phyloP scores from a whole-genome alignment of 2,888 invertebrate species.

The Athripsodes cinereus region DNA sequence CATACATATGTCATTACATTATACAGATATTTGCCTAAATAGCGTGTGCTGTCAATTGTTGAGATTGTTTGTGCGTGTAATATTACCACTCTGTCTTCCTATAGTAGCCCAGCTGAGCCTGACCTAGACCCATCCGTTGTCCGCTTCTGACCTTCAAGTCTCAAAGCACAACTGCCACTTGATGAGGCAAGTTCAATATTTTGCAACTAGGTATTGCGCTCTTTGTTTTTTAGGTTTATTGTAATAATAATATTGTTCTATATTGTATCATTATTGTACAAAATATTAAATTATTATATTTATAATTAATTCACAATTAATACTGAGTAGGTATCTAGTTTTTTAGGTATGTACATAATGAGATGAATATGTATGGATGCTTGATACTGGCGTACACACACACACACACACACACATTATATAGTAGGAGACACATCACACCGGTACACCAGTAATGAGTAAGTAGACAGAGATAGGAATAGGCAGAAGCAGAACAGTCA shows the following conservation, averaged over 20 bases:
- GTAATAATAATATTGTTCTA: conserved; percentile 14
- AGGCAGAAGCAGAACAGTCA: too few species aligned
- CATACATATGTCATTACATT: too few species aligned
- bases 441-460: too few species aligned
- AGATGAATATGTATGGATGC: too few species aligned
- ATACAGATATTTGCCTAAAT: conserved; percentile 24
- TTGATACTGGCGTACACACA: too few species aligned
- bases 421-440: too few species aligned
- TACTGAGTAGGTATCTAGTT: conserved; percentile 26
- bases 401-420: too few species aligned
- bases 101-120: conserved; percentile 9
- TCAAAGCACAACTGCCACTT: conserved; percentile 20
- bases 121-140: conserved; percentile 1
- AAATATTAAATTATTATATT: conserved; percentile 25
- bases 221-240: conserved; percentile 9
- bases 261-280: conserved; percentile 26
- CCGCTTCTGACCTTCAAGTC: conserved; percentile 17
- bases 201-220: conserved; percentile 20
- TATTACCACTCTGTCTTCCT: conserved; percentile 19
- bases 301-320: conserved; percentile 21
- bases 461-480: too few species aligned
- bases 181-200: conserved; percentile 22
- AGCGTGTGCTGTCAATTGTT: conserved; percentile 24
- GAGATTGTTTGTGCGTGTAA: conserved; percentile 13
- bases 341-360: conserved; percentile 27